Evolutionary conservation across 2,888 invertebrate species (phyloP), one percentile per base, ranked within the genome.

Genomic region (Myathropa florea): DNA sequence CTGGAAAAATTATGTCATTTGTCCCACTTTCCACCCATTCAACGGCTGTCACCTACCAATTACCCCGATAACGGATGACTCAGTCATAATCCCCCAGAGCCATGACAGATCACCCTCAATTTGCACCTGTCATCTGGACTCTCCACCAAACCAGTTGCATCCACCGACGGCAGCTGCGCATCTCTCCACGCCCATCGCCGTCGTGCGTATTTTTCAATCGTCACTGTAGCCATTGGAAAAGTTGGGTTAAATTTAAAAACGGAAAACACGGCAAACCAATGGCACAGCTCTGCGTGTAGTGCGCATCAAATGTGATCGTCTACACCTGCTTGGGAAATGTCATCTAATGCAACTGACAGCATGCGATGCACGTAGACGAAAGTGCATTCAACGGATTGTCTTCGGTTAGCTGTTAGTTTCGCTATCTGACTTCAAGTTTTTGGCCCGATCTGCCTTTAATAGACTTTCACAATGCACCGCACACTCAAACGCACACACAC

Each of bases 271-370:
- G 53, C n/a, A 26, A n/a, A n/a, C n/a, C n/a, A n/a, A n/a, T n/a
- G n/a, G 24, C 60, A 53, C 30, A 55, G 36, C 21, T 12, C 60
- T 60, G 70, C 33, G 65, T 65, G 75, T 39, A 24, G 7, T 71
- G 21, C 24, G 68, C 53, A 33, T 77, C 76, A 63, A 86, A 71
- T 80, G 39, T 60, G 79, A 87, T 83, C 79, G 79, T 76, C 79
- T 87, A 80, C 87, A 87, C 83, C 87, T 87, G 87, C 76, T 87
- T 72, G 76, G 59, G 76, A 87, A 83, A 83, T 87, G 83, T 87
- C 87, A 83, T 76, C 75, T 83, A 86, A 82, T 83, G 75, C 79
- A 75, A 79, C 75, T 78, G 71, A 75, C 86, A 86, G 55, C 83
- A 86, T 86, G 83, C 86, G 71, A 57, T 33, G 86, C 83, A 86